These are phyloP conservation scores for Sebastes jordani DNA, from an alignment of 2,797 vertebrate species.

Conservation along the genomic window DNA sequence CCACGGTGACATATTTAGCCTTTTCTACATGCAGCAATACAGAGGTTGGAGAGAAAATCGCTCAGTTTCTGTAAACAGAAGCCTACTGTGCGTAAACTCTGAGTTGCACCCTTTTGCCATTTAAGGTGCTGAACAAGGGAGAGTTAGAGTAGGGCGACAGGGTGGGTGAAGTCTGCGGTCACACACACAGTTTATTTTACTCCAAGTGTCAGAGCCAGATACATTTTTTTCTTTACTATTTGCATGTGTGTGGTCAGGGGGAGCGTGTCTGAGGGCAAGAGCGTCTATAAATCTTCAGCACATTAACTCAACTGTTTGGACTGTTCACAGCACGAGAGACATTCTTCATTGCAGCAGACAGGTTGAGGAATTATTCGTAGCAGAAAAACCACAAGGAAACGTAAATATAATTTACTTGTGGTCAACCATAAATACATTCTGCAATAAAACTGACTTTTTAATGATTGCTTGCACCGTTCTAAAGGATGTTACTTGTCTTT, in stretches of 20 bases:
- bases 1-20: constrained; percentile 1
- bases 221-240: constrained; percentile 55
- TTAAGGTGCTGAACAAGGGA: constrained; percentile 63
- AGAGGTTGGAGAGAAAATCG: constrained; percentile 53
- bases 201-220: constrained; percentile 46
- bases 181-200: constrained; percentile 62
- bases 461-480: neutral
- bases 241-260: constrained; percentile 56
- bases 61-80: constrained; percentile 68
- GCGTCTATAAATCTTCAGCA: constrained; percentile 36
- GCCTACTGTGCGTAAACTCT: constrained; percentile 53
- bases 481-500: neutral
- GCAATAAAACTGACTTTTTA: neutral
- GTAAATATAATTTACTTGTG: neutral
- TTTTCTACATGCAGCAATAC: constrained; percentile 29
- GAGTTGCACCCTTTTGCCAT: constrained; percentile 61
- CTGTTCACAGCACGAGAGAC: neutral
- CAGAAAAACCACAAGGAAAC: neutral
- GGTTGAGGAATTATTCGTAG: neutral
- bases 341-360: neutral
- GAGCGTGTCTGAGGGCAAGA: constrained; percentile 31
- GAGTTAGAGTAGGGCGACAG: constrained; percentile 30
- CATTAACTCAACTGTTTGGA: constrained; percentile 9
- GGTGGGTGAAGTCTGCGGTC: constrained; percentile 47
- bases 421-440: neutral